Conservation (phyloP, 2,888 invertebrate genomes). For the Pterobdella sp. region DNA sequence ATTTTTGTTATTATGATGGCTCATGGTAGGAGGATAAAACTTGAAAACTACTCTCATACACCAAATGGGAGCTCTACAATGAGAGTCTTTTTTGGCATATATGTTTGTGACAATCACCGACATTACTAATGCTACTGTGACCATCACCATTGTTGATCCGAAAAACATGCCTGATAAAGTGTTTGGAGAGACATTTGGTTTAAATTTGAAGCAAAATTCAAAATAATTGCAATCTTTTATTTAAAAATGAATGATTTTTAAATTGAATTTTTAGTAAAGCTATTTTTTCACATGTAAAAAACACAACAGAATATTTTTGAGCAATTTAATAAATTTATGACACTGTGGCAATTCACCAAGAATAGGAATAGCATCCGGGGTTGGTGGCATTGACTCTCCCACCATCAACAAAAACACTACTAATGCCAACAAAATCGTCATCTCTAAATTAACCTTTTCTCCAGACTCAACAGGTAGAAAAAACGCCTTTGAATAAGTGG, state of each 20-base stretch:
- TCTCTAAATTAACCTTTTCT: slow-evolving; percentile 41
- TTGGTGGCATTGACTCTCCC: slow-evolving; percentile 37
- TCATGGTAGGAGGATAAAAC: slow-evolving; percentile 28
- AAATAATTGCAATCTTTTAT: too few relatives aligned
- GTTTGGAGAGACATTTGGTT: too few relatives aligned
- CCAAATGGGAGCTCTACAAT: slow-evolving; percentile 32
- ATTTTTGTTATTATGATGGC: background rate
- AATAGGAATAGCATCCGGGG: slow-evolving; percentile 38
- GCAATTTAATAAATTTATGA: too few relatives aligned
- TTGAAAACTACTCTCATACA: slow-evolving; percentile 32
- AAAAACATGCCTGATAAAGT: slow-evolving; percentile 38
- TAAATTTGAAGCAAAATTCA: too few relatives aligned
- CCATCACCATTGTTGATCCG: slow-evolving; percentile 40
- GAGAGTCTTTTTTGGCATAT: slow-evolving; percentile 38
- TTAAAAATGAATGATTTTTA: too few relatives aligned
- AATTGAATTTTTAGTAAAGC: too few relatives aligned
- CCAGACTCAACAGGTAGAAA: slow-evolving; percentile 41
- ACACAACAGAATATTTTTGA: too few relatives aligned
- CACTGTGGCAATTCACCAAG: slow-evolving; percentile 32
- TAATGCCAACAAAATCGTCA: slow-evolving; percentile 33
- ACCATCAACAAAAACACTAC: slow-evolving; percentile 32
- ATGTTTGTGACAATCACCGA: slow-evolving; percentile 39
- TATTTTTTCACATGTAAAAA: too few relatives aligned
- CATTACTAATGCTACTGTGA: slow-evolving; percentile 39
- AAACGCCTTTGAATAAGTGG: too few relatives aligned